phyloP scores from a whole-genome alignment of 2,797 vertebrate species.

The Poliocrania exsul region DNA sequence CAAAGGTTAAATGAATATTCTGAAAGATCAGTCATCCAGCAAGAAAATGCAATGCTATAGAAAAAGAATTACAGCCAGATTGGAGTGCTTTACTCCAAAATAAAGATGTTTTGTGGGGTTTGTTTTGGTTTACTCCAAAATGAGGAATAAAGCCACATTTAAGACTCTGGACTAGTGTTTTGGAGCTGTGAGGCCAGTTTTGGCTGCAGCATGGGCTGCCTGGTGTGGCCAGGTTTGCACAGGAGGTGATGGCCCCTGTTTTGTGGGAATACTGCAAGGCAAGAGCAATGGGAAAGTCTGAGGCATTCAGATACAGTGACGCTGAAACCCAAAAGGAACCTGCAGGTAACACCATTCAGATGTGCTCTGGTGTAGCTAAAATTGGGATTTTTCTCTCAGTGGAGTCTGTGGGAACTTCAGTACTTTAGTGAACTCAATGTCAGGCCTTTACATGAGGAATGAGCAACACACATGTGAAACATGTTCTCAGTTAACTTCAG shows the following conservation, averaged over 20 bases:
- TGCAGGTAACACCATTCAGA: not conserved
- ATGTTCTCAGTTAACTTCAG: not conserved
- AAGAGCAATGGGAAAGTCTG: not conserved
- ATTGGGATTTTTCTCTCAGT: not conserved
- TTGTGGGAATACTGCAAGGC: not conserved
- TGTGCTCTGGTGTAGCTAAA: not conserved
- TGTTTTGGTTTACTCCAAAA: not conserved
- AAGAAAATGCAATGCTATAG: not conserved
- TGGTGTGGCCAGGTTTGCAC: too few species aligned
- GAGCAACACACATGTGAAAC: not conserved
- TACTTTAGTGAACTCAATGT: not conserved
- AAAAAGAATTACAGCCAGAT: not conserved
- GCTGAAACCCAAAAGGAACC: not conserved
- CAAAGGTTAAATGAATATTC: not conserved
- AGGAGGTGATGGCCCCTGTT: not conserved
- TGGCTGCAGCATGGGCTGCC: rapidly evolving
- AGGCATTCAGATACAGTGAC: not conserved
- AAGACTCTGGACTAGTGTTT: too few species aligned
- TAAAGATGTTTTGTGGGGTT: rapidly evolving
- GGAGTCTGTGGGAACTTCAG: not conserved
- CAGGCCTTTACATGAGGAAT: not conserved
- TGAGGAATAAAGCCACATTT: not conserved
- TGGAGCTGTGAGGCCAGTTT: not conserved
- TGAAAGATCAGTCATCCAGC: not conserved
- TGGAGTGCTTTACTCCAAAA: not conserved